Conservation (phyloP, 1,140 invertebrate genomes). For the Glomeris maerens region DNA sequence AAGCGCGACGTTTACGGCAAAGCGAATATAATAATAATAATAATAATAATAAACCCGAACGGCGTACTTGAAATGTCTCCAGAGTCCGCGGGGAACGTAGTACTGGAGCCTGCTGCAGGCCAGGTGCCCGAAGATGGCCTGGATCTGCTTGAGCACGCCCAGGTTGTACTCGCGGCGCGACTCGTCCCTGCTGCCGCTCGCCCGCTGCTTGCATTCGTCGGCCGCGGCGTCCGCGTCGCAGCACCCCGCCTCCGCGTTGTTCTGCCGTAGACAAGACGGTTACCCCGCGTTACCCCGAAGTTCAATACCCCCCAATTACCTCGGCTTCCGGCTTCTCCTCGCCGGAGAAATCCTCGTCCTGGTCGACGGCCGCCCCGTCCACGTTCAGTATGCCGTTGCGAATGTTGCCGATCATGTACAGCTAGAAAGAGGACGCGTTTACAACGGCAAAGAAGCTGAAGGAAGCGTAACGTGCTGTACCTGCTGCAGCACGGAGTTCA, state of each 20-base stretch:
- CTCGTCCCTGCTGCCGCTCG: slow-evolving; percentile 29
- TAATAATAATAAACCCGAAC: neutral
- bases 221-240: no score
- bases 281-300: no score
- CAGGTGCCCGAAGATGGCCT: slow-evolving; percentile 94
- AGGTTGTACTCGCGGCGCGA: slow-evolving; percentile 76
- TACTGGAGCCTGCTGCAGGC: slow-evolving; percentile 91
- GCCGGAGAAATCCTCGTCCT: slow-evolving; percentile 75
- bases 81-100: slow-evolving; percentile 89
- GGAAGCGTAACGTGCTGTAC: slow-evolving; percentile 21
- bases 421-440: slow-evolving; percentile 21
- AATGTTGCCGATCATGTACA: slow-evolving; percentile 90
- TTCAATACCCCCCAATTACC: no score
- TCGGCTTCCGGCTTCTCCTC: slow-evolving; percentile 50
- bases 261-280: neutral
- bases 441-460: no score
- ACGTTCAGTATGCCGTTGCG: slow-evolving; percentile 58
- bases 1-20: slow-evolving; percentile 4
- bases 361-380: slow-evolving; percentile 72
- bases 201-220: no score
- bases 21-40: neutral
- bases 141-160: slow-evolving; percentile 89
- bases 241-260: slow-evolving; percentile 33
- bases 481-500: slow-evolving; percentile 97
- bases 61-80: slow-evolving; percentile 90